Evolutionary conservation across 2,113 vertebrate species (phyloP).

Genomic region (Neodon shergylaensis): DNA sequence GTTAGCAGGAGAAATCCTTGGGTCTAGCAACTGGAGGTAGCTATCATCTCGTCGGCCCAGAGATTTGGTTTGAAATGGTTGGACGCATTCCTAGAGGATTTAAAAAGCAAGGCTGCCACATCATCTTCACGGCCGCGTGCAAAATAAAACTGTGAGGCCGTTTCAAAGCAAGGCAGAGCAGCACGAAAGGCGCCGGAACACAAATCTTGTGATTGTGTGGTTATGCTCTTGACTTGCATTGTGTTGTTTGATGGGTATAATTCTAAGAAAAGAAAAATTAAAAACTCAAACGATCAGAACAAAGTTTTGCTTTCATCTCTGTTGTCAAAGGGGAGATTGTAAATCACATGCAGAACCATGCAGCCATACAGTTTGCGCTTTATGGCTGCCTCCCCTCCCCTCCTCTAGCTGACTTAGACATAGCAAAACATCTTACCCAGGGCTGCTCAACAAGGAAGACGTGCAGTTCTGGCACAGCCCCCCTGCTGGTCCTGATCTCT

Average conservation of each 20-base stretch:
- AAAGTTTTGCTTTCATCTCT: neutral
- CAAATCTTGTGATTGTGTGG: fast-evolving
- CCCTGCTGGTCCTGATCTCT: neutral
- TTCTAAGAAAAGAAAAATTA: neutral
- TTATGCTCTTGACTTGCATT: neutral
- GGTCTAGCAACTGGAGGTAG: neutral
- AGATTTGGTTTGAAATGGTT: fast-evolving
- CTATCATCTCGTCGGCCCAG: fast-evolving
- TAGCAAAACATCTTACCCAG: neutral
- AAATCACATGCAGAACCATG: neutral
- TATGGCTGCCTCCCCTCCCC: too few species aligned
- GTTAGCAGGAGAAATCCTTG: neutral
- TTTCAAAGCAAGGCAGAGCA: neutral
- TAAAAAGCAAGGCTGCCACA: neutral
- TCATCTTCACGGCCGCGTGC: neutral
- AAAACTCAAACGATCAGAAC: neutral
- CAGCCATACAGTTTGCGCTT: fast-evolving
- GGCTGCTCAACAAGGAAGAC: neutral
- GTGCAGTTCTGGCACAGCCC: too few species aligned
- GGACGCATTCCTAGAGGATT: fast-evolving
- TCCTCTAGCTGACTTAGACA: fast-evolving
- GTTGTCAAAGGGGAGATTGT: too few species aligned
- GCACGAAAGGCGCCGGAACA: fast-evolving
- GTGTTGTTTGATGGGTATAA: neutral
- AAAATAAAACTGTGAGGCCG: neutral